Percentiles rank a stretch among this genome's conserved stretches.
Evolutionary conservation across 2,888 invertebrate species (phyloP).

Genomic region (Oligia strigilis): DNA sequence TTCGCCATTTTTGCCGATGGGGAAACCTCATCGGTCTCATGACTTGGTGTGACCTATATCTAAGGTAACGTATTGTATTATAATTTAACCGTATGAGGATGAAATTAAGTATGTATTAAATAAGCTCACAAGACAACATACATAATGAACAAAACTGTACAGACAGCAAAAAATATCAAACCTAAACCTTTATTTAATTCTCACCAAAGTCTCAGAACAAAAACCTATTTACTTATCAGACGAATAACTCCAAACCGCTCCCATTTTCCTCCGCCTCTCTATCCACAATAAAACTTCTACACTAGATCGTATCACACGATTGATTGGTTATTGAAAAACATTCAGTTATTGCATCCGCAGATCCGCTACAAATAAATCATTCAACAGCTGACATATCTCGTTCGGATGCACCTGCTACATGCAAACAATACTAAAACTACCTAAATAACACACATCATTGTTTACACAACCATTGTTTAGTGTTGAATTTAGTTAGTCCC

Average conservation of each 20-base stretch:
- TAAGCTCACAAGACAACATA: neutral
- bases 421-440: slow-evolving; percentile 50
- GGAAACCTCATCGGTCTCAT: neutral
- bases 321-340: slow-evolving; percentile 60
- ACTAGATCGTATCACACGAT: slow-evolving; percentile 59
- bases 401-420: slow-evolving; percentile 64
- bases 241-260: slow-evolving; percentile 24
- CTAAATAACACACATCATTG: slow-evolving; percentile 39
- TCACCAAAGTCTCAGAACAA: slow-evolving; percentile 1
- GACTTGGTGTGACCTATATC: neutral
- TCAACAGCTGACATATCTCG: slow-evolving; percentile 61
- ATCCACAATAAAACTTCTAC: slow-evolving; percentile 56
- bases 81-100: neutral
- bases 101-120: neutral
- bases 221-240: slow-evolving; percentile 25
- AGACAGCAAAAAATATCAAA: neutral
- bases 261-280: slow-evolving; percentile 40
- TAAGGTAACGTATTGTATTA: neutral
- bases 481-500: slow-evolving; percentile 25
- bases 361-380: slow-evolving; percentile 65
- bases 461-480: slow-evolving; percentile 50
- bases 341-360: slow-evolving; percentile 55
- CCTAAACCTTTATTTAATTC: neutral
- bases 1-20: neutral
- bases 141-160: neutral